Conservation (phyloP, 2,113 vertebrate genomes). For the Microtus richardsoni region DNA sequence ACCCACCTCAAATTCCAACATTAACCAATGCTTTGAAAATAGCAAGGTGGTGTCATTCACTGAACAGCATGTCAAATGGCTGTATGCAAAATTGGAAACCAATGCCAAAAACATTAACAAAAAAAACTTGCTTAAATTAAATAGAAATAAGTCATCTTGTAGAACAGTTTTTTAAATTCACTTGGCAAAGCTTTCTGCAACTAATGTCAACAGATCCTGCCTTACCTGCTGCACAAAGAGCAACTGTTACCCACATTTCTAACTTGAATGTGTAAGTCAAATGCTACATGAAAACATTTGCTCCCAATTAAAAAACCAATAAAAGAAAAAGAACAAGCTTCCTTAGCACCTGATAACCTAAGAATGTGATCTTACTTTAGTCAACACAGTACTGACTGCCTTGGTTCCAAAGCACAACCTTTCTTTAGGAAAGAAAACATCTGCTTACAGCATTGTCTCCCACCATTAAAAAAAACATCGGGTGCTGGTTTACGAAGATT, state of each 20-base stretch:
- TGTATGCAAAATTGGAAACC: slow-evolving; percentile 59
- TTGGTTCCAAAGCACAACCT: neutral
- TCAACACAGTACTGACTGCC: neutral
- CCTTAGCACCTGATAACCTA: slow-evolving; percentile 31
- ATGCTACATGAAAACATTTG: slow-evolving; percentile 3
- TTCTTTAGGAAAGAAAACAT: neutral
- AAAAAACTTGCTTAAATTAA: neutral
- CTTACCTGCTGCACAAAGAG: neutral
- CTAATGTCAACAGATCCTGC: neutral
- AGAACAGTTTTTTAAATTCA: slow-evolving; percentile 1
- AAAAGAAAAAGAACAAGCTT: slow-evolving; percentile 4
- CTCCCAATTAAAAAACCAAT: neutral
- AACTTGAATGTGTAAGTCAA: slow-evolving; percentile 10
- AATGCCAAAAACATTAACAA: slow-evolving; percentile 46
- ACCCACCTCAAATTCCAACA: slow-evolving; percentile 70
- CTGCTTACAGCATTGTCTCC: neutral
- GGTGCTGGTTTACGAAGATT: neutral
- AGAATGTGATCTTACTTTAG: neutral
- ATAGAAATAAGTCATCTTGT: slow-evolving; percentile 48
- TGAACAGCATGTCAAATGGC: slow-evolving; percentile 13
- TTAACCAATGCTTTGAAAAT: slow-evolving; percentile 70
- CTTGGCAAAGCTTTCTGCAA: neutral
- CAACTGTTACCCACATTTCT: slow-evolving; percentile 13
- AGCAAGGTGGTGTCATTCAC: slow-evolving; percentile 55
- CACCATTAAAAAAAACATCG: neutral